Conservation (phyloP, 1,140 invertebrate genomes). For the Amyelois transitella region DNA sequence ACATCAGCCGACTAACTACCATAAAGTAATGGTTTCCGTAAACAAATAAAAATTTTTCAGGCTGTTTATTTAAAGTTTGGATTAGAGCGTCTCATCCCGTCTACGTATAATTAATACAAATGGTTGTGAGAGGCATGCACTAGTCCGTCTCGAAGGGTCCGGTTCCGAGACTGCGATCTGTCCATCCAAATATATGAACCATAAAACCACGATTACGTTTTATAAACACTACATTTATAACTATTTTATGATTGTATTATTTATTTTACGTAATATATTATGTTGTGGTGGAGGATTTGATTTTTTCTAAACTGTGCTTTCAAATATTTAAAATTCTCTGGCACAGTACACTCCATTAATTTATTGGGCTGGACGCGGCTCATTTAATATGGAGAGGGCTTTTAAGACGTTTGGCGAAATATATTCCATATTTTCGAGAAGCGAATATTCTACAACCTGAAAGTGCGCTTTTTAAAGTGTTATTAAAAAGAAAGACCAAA, state of each 20-base stretch:
- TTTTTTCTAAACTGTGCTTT: slow-evolving; percentile 68
- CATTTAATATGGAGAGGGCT: slow-evolving; percentile 34
- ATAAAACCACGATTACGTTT: slow-evolving; percentile 71
- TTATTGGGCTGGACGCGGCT: slow-evolving; percentile 56
- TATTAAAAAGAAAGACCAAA: too few relatives aligned
- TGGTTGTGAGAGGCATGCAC: slow-evolving; percentile 14
- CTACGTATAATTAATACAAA: slow-evolving; percentile 63
- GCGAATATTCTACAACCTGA: too few relatives aligned
- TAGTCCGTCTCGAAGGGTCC: slow-evolving; percentile 18
- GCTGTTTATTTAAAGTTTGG: slow-evolving; percentile 28
- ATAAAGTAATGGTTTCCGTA: slow-evolving; percentile 14
- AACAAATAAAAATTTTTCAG: slow-evolving; percentile 34
- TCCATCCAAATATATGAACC: slow-evolving; percentile 65
- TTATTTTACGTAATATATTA: slow-evolving; percentile 75
- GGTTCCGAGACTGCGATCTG: slow-evolving; percentile 21
- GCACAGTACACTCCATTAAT: slow-evolving; percentile 67
- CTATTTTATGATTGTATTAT: slow-evolving; percentile 73
- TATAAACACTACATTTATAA: slow-evolving; percentile 74
- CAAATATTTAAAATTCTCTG: slow-evolving; percentile 74
- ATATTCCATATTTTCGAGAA: too few relatives aligned
- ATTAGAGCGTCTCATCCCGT: slow-evolving; percentile 12
- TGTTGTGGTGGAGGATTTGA: slow-evolving; percentile 60
- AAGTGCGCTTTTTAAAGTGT: too few relatives aligned
- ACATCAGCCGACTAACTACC: background rate
- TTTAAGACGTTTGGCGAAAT: slow-evolving; percentile 9